Percentiles rank a stretch among this genome's conserved stretches.
Conservation (phyloP, 2,113 vertebrate species). For the Megalops atlanticus region DNA sequence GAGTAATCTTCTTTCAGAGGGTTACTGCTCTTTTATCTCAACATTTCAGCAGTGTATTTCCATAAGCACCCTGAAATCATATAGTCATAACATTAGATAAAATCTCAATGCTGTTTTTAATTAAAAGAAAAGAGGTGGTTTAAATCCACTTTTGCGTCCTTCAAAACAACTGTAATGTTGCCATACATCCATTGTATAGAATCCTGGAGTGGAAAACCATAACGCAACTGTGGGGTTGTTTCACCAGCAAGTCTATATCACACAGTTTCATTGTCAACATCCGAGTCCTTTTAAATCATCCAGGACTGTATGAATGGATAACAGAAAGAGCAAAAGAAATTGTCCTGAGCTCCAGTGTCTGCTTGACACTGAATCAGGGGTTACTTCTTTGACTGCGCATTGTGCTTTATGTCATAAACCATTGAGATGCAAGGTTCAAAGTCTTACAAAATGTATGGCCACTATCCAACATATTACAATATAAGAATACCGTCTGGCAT, state of each 20-base stretch:
- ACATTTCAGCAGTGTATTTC: conserved; percentile 53
- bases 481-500: not conserved
- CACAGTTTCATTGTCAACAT: not conserved
- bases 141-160: not conserved
- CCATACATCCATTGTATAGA: not conserved
- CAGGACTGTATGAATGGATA: too few species aligned
- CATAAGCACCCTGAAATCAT: conserved; percentile 35
- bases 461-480: conserved; percentile 47
- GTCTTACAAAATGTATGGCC: conserved; percentile 45
- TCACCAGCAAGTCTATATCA: not conserved
- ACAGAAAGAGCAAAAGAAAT: too few species aligned
- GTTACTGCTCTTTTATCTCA: conserved; percentile 56
- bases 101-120: too few species aligned
- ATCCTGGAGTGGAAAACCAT: conserved; percentile 5
- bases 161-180: not conserved
- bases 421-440: conserved; percentile 47
- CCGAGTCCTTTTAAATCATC: too few species aligned
- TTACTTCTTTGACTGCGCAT: not conserved
- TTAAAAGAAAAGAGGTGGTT: too few species aligned
- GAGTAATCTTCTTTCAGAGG: conserved; percentile 51
- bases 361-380: not conserved
- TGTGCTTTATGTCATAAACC: conserved; percentile 51
- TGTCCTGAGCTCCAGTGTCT: conserved; percentile 22
- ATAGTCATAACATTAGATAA: conserved; percentile 22
- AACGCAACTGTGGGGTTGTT: not conserved